These are phyloP conservation scores for Amiota communis DNA, from an alignment of 2,888 invertebrate species.

Conservation along the genomic window DNA sequence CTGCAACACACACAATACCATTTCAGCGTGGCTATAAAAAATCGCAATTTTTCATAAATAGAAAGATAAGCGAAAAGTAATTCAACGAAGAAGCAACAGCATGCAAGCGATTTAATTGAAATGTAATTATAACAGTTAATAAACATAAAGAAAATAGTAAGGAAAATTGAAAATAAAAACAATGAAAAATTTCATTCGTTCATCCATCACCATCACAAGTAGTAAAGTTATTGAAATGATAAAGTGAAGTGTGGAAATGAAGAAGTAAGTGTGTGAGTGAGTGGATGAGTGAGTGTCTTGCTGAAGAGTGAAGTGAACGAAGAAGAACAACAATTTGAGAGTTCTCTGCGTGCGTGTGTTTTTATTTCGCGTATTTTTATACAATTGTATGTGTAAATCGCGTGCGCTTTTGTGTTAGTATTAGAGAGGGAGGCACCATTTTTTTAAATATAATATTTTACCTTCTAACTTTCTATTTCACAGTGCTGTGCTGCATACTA, in stretches of 20 bases:
- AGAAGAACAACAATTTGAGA: neutral
- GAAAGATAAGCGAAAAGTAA: slow-evolving; percentile 33
- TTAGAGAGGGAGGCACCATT: slow-evolving; percentile 39
- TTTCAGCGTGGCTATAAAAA: slow-evolving; percentile 39
- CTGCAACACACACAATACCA: slow-evolving; percentile 2
- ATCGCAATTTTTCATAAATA: slow-evolving; percentile 38
- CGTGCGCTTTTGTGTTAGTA: slow-evolving; percentile 16
- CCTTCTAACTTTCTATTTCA: slow-evolving; percentile 33
- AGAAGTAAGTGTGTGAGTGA: neutral
- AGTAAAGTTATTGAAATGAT: too few relatives aligned
- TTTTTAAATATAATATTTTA: slow-evolving; percentile 31
- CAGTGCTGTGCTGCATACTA: slow-evolving; percentile 53
- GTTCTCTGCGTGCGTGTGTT: slow-evolving; percentile 6
- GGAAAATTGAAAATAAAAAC: neutral
- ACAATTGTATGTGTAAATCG: slow-evolving; percentile 20
- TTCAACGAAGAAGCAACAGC: slow-evolving; percentile 34
- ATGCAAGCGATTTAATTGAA: slow-evolving; percentile 33
- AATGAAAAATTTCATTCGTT: slow-evolving; percentile 12
- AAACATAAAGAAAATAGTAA: neutral
- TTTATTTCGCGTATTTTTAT: slow-evolving; percentile 25
- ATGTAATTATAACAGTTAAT: slow-evolving; percentile 34
- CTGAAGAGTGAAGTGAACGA: too few relatives aligned
- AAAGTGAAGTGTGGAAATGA: too few relatives aligned
- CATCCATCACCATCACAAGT: neutral
- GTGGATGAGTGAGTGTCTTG: neutral